A percentile compares a stretch with the other conserved stretches of the same genome.
phyloP scores from a whole-genome alignment of 2,797 vertebrate species.

The Pristis pectinata region DNA sequence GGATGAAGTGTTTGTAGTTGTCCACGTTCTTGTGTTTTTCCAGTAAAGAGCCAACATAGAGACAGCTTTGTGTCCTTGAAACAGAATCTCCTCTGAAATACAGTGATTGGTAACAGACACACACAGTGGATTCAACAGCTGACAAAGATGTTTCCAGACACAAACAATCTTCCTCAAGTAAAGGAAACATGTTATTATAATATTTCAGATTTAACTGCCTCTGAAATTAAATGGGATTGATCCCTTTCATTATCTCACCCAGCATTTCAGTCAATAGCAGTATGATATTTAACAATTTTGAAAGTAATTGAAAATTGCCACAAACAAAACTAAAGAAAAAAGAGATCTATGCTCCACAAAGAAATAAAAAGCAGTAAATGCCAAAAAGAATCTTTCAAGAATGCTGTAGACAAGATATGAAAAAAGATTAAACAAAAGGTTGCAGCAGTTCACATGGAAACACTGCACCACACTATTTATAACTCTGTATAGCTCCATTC shows the following conservation, averaged over 20 bases:
- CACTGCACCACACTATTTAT: background rate
- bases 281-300: background rate
- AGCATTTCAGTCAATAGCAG: background rate
- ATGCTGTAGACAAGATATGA: background rate
- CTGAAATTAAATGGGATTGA: conserved; percentile 11
- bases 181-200: background rate
- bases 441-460: conserved; percentile 13
- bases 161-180: background rate
- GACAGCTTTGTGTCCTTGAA: background rate
- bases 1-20: no score
- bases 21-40: background rate
- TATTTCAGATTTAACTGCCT: background rate
- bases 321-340: background rate
- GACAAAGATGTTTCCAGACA: background rate
- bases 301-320: conserved; percentile 14
- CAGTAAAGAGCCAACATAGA: background rate
- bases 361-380: background rate
- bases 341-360: background rate
- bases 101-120: background rate
- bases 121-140: background rate
- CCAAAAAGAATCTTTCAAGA: background rate
- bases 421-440: background rate
- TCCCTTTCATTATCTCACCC: background rate
- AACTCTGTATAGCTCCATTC: background rate
- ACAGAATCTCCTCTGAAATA: background rate